A percentile compares a stretch with the other conserved stretches of the same genome.
Conservation (phyloP, 1,140 invertebrate genomes). For the Halictus rubicundus region DNA sequence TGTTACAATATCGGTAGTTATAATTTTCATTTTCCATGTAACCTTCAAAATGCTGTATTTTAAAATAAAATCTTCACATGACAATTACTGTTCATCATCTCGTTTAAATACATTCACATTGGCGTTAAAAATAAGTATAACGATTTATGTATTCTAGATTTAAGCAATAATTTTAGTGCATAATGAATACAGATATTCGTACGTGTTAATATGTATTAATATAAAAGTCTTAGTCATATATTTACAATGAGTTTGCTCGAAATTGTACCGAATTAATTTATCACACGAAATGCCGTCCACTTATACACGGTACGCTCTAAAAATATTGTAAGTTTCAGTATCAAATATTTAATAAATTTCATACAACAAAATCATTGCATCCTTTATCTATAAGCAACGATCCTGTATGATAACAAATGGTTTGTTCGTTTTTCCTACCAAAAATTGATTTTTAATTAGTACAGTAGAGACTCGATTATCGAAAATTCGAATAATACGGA, state of each 20-base stretch:
- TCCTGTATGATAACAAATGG: background rate
- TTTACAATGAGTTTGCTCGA: background rate
- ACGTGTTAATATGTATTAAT: background rate
- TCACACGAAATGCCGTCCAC: conserved; percentile 35
- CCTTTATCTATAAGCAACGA: background rate
- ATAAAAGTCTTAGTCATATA: background rate
- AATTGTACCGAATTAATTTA: conserved; percentile 27
- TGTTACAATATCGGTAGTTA: background rate
- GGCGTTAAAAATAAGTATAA: conserved; percentile 2
- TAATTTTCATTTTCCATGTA: conserved; percentile 8
- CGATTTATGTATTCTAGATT: conserved; percentile 8
- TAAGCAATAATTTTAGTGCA: conserved; percentile 23
- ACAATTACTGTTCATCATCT: background rate
- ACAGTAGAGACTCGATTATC: too few relatives aligned
- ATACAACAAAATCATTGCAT: background rate
- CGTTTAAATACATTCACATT: background rate
- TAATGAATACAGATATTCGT: conserved; percentile 13
- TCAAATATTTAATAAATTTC: conserved; percentile 39
- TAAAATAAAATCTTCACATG: background rate
- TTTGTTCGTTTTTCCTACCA: too few relatives aligned
- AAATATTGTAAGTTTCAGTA: conserved; percentile 10
- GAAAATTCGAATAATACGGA: too few relatives aligned
- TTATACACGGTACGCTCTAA: conserved; percentile 16
- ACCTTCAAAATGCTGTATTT: background rate
- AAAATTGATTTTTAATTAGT: too few relatives aligned